These are phyloP conservation scores for Simalia tracyae DNA, from an alignment of 2,797 vertebrate genomes.

Conservation along the genomic window DNA sequence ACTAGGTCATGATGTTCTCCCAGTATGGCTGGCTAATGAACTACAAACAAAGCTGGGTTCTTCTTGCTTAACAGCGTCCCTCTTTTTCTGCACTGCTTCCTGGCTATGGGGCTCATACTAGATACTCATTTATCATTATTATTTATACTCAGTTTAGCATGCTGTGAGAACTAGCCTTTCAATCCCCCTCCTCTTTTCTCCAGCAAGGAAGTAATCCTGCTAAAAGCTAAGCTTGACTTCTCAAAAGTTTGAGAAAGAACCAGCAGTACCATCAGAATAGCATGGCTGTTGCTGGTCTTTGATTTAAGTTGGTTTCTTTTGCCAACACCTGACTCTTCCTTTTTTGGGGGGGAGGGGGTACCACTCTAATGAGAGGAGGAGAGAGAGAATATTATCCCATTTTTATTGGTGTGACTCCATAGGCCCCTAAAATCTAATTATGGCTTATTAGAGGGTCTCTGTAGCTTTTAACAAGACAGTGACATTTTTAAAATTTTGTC, in stretches of 20 bases:
- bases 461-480: conserved; percentile 35
- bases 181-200: background rate
- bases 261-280: background rate
- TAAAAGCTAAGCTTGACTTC: background rate
- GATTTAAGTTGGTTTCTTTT: background rate
- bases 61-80: background rate
- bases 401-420: conserved; percentile 23
- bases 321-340: background rate
- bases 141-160: background rate
- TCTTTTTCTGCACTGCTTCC: background rate
- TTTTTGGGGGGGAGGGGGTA: background rate
- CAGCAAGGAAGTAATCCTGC: background rate
- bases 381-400: conserved; percentile 17
- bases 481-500: conserved; percentile 40
- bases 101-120: background rate
- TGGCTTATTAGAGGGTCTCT: conserved; percentile 29
- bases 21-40: background rate
- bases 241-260: background rate
- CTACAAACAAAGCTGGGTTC: background rate
- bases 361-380: conserved; percentile 15
- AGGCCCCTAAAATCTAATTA: conserved; percentile 18
- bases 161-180: background rate
- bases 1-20: background rate
- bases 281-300: background rate
- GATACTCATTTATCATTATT: background rate